Conservation (phyloP, 2,797 vertebrate genomes). For the Phalloptychus januarius region DNA sequence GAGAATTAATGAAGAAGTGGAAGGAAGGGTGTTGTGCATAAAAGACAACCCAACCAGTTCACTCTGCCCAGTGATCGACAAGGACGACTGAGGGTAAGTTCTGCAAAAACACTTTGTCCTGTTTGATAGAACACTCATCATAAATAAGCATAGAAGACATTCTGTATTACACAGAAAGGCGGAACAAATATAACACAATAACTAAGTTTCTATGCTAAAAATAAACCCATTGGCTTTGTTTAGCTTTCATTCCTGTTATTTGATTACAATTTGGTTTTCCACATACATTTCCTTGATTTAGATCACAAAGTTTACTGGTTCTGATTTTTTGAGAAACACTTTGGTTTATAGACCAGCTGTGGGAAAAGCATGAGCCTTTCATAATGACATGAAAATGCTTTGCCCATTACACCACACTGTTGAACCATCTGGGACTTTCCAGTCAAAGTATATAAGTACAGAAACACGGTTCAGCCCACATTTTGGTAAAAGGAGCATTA, state of each 20-base stretch:
- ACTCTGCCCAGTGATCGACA: constrained; percentile 30
- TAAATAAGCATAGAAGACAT: background rate
- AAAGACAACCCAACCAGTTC: constrained; percentile 40
- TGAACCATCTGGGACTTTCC: constrained; percentile 19
- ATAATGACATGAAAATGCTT: constrained; percentile 52
- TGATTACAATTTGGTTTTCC: background rate
- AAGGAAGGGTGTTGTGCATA: constrained; percentile 48
- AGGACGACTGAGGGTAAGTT: constrained; percentile 62
- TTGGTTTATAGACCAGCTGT: background rate
- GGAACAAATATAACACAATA: background rate
- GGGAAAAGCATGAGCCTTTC: constrained; percentile 15
- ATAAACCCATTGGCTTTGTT: background rate
- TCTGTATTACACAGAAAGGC: background rate
- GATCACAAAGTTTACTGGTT: background rate
- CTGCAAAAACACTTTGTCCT: constrained; percentile 10
- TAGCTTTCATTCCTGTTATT: background rate
- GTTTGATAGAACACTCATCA: background rate
- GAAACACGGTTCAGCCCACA: constrained; percentile 23
- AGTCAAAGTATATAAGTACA: background rate
- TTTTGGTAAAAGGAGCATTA: background rate
- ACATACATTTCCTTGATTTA: background rate
- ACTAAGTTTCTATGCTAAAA: background rate
- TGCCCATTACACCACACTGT: constrained; percentile 19
- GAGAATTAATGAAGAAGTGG: constrained; percentile 40
- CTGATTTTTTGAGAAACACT: background rate